Percentiles rank a stretch among this genome's conserved stretches.
phyloP scores from a whole-genome alignment of 1,140 invertebrate species.

The Drosophila bifasciata region DNA sequence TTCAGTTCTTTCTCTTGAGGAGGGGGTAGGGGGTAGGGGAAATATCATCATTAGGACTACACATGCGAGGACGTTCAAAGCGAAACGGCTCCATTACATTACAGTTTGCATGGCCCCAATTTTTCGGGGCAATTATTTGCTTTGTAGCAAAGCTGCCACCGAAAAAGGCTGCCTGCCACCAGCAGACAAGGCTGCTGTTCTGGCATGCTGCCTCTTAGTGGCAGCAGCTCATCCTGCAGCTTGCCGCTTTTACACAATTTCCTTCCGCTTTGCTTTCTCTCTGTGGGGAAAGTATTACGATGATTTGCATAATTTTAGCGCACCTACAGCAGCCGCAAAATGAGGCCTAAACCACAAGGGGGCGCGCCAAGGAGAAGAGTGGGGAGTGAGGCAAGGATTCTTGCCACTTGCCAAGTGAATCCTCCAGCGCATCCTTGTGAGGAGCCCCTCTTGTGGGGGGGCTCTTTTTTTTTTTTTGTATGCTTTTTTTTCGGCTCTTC shows the following conservation, averaged over 20 bases:
- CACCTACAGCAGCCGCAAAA: conserved; percentile 66
- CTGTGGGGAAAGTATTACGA: conserved; percentile 79
- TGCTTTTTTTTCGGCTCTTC: conserved; percentile 53
- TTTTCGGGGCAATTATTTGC: conserved; percentile 76
- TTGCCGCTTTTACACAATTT: conserved; percentile 67
- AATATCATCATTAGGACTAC: conserved; percentile 74
- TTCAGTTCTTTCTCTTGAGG: conserved; percentile 27
- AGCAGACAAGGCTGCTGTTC: conserved; percentile 40
- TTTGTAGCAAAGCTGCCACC: conserved; percentile 63
- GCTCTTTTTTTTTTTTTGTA: conserved; percentile 12
- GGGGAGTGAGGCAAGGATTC: neutral
- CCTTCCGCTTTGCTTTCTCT: conserved; percentile 69
- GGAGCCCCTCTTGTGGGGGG: conserved; percentile 15
- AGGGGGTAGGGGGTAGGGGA: conserved; percentile 17
- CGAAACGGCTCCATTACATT: conserved; percentile 72
- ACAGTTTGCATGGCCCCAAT: conserved; percentile 78
- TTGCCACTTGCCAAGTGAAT: conserved; percentile 28
- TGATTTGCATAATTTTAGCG: conserved; percentile 81
- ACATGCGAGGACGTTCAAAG: conserved; percentile 65
- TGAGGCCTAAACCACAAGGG: conserved; percentile 45
- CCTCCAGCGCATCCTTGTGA: conserved; percentile 50
- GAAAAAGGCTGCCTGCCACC: conserved; percentile 49
- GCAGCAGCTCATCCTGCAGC: conserved; percentile 10
- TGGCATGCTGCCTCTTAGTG: conserved; percentile 4
- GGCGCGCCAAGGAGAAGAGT: too few species aligned